Conservation (phyloP, 2,113 vertebrate species). For the Mirounga angustirostris region DNA sequence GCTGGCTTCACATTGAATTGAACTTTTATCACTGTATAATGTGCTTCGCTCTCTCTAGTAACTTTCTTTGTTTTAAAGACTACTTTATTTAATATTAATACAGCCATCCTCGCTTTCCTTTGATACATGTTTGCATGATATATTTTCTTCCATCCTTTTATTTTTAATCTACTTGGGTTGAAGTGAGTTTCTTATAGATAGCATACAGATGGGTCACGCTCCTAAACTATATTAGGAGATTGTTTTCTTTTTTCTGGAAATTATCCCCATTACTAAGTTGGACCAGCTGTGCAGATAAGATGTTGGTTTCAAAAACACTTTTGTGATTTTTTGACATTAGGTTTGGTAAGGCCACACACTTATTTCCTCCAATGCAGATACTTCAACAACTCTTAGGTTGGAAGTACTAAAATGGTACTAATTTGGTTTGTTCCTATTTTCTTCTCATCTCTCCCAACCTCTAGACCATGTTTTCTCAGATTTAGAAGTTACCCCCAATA, state of each 20-base stretch:
- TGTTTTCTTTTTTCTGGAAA: background rate
- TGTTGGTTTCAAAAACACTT: background rate
- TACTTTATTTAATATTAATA: background rate
- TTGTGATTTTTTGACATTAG: background rate
- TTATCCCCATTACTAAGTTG: background rate
- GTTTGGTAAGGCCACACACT: background rate
- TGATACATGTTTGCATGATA: background rate
- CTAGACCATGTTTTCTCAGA: background rate
- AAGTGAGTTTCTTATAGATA: background rate
- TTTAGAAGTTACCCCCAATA: background rate
- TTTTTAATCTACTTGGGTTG: background rate
- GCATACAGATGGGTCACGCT: background rate
- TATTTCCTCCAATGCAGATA: background rate
- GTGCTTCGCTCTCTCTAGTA: background rate
- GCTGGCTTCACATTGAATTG: background rate
- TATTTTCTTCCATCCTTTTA: background rate
- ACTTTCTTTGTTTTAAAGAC: background rate
- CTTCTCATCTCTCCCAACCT: background rate
- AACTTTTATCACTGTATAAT: background rate
- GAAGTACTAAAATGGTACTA: background rate
- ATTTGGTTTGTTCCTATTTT: background rate
- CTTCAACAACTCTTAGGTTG: background rate
- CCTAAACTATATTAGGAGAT: background rate
- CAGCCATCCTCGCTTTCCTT: background rate
- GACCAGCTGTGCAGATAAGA: background rate